A percentile compares a stretch with the other conserved stretches of the same genome.
These are phyloP conservation scores for Ptychodera flava DNA, from an alignment of 35 echinoderm and acorn worm species.

Conservation along the genomic window DNA sequence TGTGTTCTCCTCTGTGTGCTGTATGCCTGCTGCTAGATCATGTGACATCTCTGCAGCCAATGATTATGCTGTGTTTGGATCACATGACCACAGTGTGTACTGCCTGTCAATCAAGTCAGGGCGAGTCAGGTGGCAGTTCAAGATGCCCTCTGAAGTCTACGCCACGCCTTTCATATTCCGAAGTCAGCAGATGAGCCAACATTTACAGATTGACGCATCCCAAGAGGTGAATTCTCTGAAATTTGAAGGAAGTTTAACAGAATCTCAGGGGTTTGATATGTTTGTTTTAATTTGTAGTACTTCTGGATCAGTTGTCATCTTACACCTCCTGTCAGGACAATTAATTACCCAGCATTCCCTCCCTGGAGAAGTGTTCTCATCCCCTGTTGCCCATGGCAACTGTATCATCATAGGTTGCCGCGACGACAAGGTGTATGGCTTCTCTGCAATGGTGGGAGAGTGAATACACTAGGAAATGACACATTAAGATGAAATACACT, in stretches of 20 bases:
- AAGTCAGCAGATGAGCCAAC: neutral
- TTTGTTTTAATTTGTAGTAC: slow-evolving; percentile 37
- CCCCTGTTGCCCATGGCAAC: slow-evolving; percentile 31
- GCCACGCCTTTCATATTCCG: slow-evolving; percentile 46
- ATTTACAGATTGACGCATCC: too few relatives aligned
- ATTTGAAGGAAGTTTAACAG: neutral
- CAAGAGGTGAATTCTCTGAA: too few relatives aligned
- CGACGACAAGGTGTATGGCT: slow-evolving; percentile 54
- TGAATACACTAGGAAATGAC: too few relatives aligned
- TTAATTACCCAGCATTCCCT: slow-evolving; percentile 9
- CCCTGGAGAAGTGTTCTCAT: slow-evolving; percentile 61
- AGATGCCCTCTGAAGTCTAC: slow-evolving; percentile 30
- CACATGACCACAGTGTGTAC: slow-evolving; percentile 47
- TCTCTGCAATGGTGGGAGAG: too few relatives aligned
- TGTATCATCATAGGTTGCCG: slow-evolving; percentile 44
- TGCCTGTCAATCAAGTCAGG: slow-evolving; percentile 37
- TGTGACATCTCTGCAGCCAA: neutral
- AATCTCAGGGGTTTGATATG: too few relatives aligned
- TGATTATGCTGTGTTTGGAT: slow-evolving; percentile 46
- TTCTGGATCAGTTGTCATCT: slow-evolving; percentile 19
- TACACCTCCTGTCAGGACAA: slow-evolving; percentile 37
- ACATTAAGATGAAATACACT: too few relatives aligned
- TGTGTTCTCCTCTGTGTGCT: slow-evolving; percentile 50
- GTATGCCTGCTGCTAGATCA: neutral
- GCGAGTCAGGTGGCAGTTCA: slow-evolving; percentile 16